These are phyloP conservation scores for Eucidaris tribuloides DNA, from an alignment of 35 echinoderm and acorn worm species.

Conservation along the genomic window DNA sequence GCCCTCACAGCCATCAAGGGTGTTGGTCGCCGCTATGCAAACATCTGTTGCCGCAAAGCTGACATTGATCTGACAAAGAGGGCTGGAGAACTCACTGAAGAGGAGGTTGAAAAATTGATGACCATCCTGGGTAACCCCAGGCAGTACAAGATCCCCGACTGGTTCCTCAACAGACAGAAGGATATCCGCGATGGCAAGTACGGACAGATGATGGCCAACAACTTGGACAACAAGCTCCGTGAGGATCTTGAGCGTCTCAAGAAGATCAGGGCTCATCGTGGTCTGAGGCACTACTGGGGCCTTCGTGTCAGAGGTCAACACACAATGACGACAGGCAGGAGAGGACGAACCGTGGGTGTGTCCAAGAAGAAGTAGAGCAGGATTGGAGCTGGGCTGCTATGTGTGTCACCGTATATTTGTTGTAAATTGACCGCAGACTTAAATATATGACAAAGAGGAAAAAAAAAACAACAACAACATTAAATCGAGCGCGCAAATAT, in stretches of 20 bases:
- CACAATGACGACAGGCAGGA: constrained; percentile 98
- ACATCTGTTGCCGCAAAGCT: constrained; percentile 94
- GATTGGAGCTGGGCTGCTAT: not conserved
- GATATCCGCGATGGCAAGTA: constrained; percentile 97
- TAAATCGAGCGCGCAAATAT: no score
- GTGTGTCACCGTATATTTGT: no score
- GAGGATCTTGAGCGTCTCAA: constrained; percentile 99
- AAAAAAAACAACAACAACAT: no score
- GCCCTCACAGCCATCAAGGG: constrained; percentile 99
- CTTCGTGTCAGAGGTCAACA: constrained; percentile 99
- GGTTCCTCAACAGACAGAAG: constrained; percentile 99
- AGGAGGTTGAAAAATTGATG: constrained; percentile 95
- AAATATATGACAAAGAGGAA: no score
- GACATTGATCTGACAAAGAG: constrained; percentile 89
- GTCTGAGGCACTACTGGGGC: constrained; percentile 98
- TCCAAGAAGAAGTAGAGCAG: constrained; percentile 99
- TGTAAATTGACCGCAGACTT: no score
- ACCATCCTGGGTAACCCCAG: constrained; percentile 97
- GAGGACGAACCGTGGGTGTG: constrained; percentile 99
- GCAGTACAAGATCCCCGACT: constrained; percentile 99
- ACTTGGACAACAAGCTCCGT: constrained; percentile 97
- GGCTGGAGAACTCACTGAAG: constrained; percentile 94
- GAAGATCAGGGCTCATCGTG: constrained; percentile 98
- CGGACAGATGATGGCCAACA: constrained; percentile 93
- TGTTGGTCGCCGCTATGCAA: constrained; percentile 91